Percentiles rank a stretch among this genome's conserved stretches.
Conservation (phyloP, 2,797 vertebrate species). For the Epinephelus awoara region DNA sequence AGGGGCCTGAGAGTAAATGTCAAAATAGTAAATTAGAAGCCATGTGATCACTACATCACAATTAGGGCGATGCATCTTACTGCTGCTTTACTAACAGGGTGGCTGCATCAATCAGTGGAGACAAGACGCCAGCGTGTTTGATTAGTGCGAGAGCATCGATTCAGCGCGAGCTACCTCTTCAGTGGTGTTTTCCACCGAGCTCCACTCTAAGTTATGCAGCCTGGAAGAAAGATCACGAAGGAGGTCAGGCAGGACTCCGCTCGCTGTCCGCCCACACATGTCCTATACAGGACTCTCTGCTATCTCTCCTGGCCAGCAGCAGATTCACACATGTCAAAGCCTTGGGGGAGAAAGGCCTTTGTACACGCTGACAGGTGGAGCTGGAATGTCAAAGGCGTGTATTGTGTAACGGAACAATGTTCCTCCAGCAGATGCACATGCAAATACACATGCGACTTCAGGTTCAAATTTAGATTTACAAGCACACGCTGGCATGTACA, state of each 20-base stretch:
- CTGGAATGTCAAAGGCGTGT: slow-evolving; percentile 66
- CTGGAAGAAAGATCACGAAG: slow-evolving; percentile 44
- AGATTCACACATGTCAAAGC: slow-evolving; percentile 64
- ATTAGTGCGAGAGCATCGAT: slow-evolving; percentile 15
- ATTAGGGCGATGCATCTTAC: not conserved
- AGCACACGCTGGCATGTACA: slow-evolving; percentile 28
- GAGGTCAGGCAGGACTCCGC: slow-evolving; percentile 59
- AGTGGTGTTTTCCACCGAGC: slow-evolving; percentile 24
- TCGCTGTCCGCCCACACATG: slow-evolving; percentile 66
- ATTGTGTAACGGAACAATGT: slow-evolving; percentile 72
- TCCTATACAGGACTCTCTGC: slow-evolving; percentile 44
- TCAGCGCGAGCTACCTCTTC: slow-evolving; percentile 8
- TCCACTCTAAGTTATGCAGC: slow-evolving; percentile 31
- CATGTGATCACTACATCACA: slow-evolving; percentile 6
- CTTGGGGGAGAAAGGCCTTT: slow-evolving; percentile 62
- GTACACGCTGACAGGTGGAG: slow-evolving; percentile 74
- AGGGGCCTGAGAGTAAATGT: slow-evolving; percentile 24
- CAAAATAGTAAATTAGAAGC: not conserved
- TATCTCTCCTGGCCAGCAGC: slow-evolving; percentile 73
- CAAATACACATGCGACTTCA: slow-evolving; percentile 59
- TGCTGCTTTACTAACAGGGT: not conserved
- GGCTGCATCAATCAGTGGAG: slow-evolving; percentile 22
- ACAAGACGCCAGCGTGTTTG: slow-evolving; percentile 33
- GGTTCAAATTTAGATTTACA: slow-evolving; percentile 72
- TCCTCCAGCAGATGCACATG: slow-evolving; percentile 49